Conservation (phyloP, 2,888 invertebrate genomes). For the Resseliella maxima region DNA sequence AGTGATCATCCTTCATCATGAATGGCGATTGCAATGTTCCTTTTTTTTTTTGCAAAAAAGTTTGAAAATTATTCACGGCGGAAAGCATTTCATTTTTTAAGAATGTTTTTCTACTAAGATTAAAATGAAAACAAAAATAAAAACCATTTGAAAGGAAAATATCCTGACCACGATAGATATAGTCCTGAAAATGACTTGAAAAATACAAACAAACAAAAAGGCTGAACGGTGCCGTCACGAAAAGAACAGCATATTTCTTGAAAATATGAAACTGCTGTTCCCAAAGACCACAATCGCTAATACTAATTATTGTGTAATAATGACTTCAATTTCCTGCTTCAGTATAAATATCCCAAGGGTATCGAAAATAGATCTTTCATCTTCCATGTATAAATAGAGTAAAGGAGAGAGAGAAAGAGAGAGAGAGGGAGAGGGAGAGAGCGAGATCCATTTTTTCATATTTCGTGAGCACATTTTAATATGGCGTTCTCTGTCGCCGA, state of each 20-base stretch:
- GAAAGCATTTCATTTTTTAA: too few species aligned
- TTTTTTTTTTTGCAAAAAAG: too few species aligned
- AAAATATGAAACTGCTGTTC: neutral
- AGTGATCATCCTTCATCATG: neutral
- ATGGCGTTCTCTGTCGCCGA: neutral
- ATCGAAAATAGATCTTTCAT: conserved; percentile 53
- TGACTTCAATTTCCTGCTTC: conserved; percentile 39
- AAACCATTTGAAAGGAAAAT: too few species aligned
- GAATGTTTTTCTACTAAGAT: too few species aligned
- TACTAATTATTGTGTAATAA: conserved; percentile 52
- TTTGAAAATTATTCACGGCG: too few species aligned
- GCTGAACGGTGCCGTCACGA: neutral
- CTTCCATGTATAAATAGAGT: neutral
- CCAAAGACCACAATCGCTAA: conserved; percentile 26
- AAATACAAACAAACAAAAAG: neutral
- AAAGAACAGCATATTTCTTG: conserved; percentile 4
- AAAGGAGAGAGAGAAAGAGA: too few species aligned
- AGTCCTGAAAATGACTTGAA: neutral
- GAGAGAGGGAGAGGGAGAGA: too few species aligned
- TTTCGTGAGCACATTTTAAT: conserved; percentile 34
- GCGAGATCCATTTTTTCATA: neutral
- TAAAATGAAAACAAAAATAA: too few species aligned
- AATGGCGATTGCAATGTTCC: too few species aligned
- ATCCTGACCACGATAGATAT: too few species aligned
- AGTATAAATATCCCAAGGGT: conserved; percentile 53